Evolutionary conservation across 2,797 vertebrate genomes (phyloP).

Genomic region (Pteronotus mesoamericanus): DNA sequence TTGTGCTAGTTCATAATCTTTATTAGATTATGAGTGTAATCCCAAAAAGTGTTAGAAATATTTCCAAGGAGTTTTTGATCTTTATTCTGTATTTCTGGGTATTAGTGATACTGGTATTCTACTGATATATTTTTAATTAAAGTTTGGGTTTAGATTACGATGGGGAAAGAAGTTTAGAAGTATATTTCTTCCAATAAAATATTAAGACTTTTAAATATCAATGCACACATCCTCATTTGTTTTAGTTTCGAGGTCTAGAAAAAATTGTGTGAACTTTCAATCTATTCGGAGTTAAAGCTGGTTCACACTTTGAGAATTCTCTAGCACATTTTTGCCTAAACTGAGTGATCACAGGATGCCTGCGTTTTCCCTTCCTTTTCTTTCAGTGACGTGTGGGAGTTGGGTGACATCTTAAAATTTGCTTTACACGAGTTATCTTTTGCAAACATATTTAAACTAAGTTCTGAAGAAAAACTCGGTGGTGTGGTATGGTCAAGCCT

Average conservation of each 20-base stretch:
- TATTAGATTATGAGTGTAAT: slow-evolving; percentile 18
- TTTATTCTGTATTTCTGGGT: slow-evolving; percentile 61
- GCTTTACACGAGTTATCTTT: slow-evolving; percentile 69
- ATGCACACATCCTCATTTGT: slow-evolving; percentile 36
- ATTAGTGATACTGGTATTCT: slow-evolving; percentile 59
- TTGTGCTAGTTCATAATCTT: slow-evolving; percentile 33
- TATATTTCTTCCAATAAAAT: slow-evolving; percentile 72
- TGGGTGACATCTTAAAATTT: slow-evolving; percentile 61
- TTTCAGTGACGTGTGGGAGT: slow-evolving; percentile 54
- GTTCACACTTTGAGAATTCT: slow-evolving; percentile 65
- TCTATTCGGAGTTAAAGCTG: slow-evolving; percentile 65
- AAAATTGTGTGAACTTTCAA: slow-evolving; percentile 63
- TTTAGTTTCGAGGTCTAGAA: slow-evolving; percentile 69
- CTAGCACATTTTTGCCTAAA: slow-evolving; percentile 69
- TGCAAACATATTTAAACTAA: slow-evolving; percentile 30
- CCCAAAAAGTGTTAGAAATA: slow-evolving; percentile 6
- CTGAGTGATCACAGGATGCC: slow-evolving; percentile 55
- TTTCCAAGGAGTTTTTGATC: slow-evolving; percentile 34
- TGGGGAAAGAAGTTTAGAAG: slow-evolving; percentile 44
- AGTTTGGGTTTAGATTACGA: slow-evolving; percentile 58
- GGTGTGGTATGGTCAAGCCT: slow-evolving; percentile 17
- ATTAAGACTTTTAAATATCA: slow-evolving; percentile 64
- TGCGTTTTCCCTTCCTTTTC: slow-evolving; percentile 50
- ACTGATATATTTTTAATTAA: slow-evolving; percentile 57
- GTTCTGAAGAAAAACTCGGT: slow-evolving; percentile 49